Evolutionary conservation across 2,113 vertebrate species (phyloP), one percentile per base, ranked within the genome.

Genomic region (Xenopus borealis): DNA sequence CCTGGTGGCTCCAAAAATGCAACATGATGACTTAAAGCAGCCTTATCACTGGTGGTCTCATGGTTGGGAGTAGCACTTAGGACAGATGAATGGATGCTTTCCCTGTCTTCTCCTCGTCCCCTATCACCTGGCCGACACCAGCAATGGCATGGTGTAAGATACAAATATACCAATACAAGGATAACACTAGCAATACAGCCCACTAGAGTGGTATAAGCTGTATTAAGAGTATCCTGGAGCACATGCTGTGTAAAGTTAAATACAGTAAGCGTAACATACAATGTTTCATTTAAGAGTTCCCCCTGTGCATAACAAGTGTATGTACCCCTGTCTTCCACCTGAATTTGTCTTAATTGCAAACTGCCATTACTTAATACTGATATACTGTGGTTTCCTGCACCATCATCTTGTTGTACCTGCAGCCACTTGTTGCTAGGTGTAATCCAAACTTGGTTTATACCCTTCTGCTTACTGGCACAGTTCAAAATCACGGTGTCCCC

Each of bases 151-250:
- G 97, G 97, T 0, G 97, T 98, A 82, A 99, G 87, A 83, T 97
- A 99, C 82, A 99, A 89, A 81, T 98, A 99, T 85, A 98, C 94
- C 71, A 98, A 92, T 23, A 99, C 96, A 80, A 99, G 88, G 78
- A 99, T 92, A 77, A 96, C 96, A 14, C 97, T 98, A 66, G 96
- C 93, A 81, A 98, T 89, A 68, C 96, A 99, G 67, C 96, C 96
- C 81, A 98, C 95, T n/a, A 99, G 83, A 0, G 97, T 98, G 80
- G 97, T 99, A 80, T 98, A 99, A 0, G 93, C 97, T 0, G 97
- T 99, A 88, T 97, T 99, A 64, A 99, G 88, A 47, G 91, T 90
- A 59, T 98, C 96, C 0, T 92, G 89, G 10, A 82, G 75, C 3
- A 91, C 92, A 0, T 91, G 88, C 82, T 90, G 81, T 81, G 95